phyloP scores from a whole-genome alignment of 2,113 vertebrate species.

The Sceloporus undulatus region DNA sequence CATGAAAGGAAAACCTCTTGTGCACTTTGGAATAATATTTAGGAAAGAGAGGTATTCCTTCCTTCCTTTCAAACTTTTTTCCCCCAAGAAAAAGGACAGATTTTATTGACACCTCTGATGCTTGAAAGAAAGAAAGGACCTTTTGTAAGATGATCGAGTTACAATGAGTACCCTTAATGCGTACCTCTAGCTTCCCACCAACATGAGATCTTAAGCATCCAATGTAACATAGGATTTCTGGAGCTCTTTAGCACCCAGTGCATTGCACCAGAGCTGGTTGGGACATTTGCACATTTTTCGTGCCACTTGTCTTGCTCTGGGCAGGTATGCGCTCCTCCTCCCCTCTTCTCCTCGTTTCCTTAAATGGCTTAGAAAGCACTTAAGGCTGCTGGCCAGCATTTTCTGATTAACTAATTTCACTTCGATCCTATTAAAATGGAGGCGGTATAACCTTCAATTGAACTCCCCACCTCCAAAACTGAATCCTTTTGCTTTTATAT shows the following conservation, averaged over 20 bases:
- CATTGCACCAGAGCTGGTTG: too few relatives aligned
- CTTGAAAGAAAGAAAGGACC: too few relatives aligned
- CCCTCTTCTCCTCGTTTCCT: conserved; percentile 26
- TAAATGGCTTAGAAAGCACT: conserved; percentile 75
- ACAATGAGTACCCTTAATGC: too few relatives aligned
- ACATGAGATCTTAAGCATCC: too few relatives aligned
- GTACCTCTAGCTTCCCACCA: too few relatives aligned
- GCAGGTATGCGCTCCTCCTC: not conserved
- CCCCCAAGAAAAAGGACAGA: too few relatives aligned
- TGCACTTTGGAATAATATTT: too few relatives aligned
- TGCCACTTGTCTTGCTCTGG: not conserved
- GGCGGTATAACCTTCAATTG: conserved; percentile 73
- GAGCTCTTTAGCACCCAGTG: too few relatives aligned
- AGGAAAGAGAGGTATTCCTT: conserved; percentile 29
- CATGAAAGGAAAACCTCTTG: too few relatives aligned
- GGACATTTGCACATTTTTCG: not conserved
- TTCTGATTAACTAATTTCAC: conserved; percentile 78
- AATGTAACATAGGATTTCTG: too few relatives aligned
- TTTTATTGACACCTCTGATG: too few relatives aligned
- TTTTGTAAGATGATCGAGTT: too few relatives aligned
- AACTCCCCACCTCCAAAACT: conserved; percentile 63
- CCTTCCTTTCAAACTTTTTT: not conserved
- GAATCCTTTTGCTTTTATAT: conserved; percentile 58
- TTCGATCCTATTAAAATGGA: conserved; percentile 75
- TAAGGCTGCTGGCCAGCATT: conserved; percentile 70